A percentile compares a stretch with the other conserved stretches of the same genome.
phyloP scores from a whole-genome alignment of 2,888 invertebrate genomes.

The Zaprionus lineosus region DNA sequence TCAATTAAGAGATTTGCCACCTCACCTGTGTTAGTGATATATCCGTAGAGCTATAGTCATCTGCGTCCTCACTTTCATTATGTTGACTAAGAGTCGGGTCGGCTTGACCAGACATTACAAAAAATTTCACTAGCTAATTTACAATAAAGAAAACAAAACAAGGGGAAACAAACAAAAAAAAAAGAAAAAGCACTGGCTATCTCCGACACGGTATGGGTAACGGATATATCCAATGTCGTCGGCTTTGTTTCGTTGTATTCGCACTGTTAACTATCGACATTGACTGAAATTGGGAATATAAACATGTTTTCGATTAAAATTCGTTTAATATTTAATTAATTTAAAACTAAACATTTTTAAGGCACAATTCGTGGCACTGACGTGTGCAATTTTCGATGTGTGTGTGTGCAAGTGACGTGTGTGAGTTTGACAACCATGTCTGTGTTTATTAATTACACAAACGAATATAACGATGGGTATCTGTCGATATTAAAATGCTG shows the following conservation, averaged over 20 bases:
- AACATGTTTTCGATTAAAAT: constrained; percentile 12
- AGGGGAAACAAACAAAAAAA: constrained; percentile 19
- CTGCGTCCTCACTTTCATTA: constrained; percentile 41
- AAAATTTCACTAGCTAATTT: constrained; percentile 41
- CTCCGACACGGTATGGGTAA: constrained; percentile 38
- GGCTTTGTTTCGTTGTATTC: constrained; percentile 39
- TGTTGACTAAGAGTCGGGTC: constrained; percentile 34
- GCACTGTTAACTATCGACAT: constrained; percentile 65
- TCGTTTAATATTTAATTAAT: constrained; percentile 16
- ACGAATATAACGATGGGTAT: not conserved
- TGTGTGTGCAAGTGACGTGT: constrained; percentile 27
- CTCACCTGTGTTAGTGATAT: constrained; percentile 47
- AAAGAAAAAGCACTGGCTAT: constrained; percentile 50
- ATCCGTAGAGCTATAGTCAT: constrained; percentile 46
- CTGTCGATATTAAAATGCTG: not conserved
- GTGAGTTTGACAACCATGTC: constrained; percentile 14
- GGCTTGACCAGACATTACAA: constrained; percentile 26
- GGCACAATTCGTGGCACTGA: constrained; percentile 66
- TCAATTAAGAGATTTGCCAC: too few species aligned
- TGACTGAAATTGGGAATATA: constrained; percentile 52
- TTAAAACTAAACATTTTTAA: constrained; percentile 12
- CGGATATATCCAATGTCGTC: constrained; percentile 62
- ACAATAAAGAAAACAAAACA: constrained; percentile 7
- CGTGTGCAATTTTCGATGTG: constrained; percentile 62
- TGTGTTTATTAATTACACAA: constrained; percentile 1